Conservation (phyloP, 2,888 invertebrate species). For the Orchesellides sinensis region DNA sequence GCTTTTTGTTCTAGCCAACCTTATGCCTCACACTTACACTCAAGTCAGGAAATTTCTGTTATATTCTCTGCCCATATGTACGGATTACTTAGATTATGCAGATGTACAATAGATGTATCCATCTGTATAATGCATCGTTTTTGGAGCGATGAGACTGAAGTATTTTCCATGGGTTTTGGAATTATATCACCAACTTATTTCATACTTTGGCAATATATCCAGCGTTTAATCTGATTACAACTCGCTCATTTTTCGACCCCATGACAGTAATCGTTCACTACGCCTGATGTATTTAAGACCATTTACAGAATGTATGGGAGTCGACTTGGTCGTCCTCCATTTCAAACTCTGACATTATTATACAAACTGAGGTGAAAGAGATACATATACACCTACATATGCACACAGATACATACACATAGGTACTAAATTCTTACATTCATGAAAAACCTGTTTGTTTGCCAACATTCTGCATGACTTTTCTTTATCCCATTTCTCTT, state of each 20-base stretch:
- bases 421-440: no score
- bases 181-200: slow-evolving; percentile 36
- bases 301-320: slow-evolving; percentile 51
- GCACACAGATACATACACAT: background rate
- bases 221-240: slow-evolving; percentile 52
- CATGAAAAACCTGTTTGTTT: slow-evolving; percentile 54
- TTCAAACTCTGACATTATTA: background rate
- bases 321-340: slow-evolving; percentile 39
- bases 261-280: slow-evolving; percentile 60
- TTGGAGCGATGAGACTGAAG: background rate
- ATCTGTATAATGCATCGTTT: background rate
- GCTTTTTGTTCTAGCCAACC: no score
- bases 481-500: slow-evolving; percentile 26
- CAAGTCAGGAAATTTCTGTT: background rate
- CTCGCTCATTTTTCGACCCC: slow-evolving; percentile 47
- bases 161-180: slow-evolving; percentile 15
- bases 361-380: background rate
- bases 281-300: slow-evolving; percentile 49
- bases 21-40: no score
- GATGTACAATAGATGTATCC: no score
- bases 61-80: no score
- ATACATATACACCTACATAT: background rate
- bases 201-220: slow-evolving; percentile 47
- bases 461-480: slow-evolving; percentile 51
- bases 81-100: no score